Conservation (phyloP, 2,797 vertebrate genomes). For the Manis crassicaudata region DNA sequence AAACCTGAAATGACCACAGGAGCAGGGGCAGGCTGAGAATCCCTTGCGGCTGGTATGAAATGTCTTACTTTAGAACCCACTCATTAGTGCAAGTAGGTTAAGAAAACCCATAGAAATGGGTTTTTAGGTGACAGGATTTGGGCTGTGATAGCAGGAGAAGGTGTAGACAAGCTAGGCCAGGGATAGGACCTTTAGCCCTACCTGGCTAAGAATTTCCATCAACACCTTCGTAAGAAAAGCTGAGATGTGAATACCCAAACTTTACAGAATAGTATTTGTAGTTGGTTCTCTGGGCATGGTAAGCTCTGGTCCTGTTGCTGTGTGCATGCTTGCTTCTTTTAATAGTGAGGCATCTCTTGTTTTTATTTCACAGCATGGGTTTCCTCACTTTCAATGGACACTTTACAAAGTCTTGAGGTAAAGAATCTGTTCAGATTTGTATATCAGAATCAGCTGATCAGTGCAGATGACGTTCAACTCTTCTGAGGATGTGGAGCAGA, state of each 20-base stretch:
- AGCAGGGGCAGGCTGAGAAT: neutral
- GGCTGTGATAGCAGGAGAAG: neutral
- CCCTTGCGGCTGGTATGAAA: neutral
- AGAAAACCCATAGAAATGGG: neutral
- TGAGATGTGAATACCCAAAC: neutral
- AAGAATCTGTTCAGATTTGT: neutral
- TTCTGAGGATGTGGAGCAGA: neutral
- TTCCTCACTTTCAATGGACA: neutral
- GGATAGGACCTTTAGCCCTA: neutral
- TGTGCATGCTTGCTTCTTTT: neutral
- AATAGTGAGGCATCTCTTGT: neutral
- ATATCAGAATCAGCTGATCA: neutral
- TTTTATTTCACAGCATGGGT: neutral
- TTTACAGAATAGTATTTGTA: neutral
- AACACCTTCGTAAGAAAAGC: neutral
- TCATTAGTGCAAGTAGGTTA: neutral
- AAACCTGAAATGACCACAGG: neutral
- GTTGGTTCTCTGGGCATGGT: constrained; percentile 12
- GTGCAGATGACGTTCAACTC: neutral
- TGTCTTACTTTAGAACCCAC: neutral
- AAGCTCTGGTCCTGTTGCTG: neutral
- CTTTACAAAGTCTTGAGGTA: neutral
- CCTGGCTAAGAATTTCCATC: neutral
- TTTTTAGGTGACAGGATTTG: neutral
- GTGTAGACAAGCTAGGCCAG: too few species aligned